Evolutionary conservation across 2,888 invertebrate genomes (phyloP).

Genomic region (Mesorhabditis spiculigera): DNA sequence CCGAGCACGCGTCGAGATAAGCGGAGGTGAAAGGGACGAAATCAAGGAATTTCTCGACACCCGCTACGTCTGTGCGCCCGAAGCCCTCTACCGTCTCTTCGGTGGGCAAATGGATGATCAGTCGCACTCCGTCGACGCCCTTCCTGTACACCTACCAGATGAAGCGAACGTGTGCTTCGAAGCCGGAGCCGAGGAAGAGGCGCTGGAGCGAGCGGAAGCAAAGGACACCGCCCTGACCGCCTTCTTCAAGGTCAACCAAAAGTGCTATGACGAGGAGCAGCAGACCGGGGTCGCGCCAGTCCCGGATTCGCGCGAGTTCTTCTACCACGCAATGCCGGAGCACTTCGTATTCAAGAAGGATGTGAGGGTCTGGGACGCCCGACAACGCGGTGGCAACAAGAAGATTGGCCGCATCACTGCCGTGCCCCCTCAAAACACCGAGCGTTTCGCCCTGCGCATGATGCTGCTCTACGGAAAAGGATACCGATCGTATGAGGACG

Average conservation of each 20-base stretch:
- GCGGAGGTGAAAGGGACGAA: constrained; percentile 14
- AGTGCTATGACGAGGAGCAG: constrained; percentile 9
- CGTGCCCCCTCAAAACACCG: constrained; percentile 20
- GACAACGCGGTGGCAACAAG: not conserved
- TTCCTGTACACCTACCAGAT: constrained; percentile 25
- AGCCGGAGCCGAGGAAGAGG: constrained; percentile 1
- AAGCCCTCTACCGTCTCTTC: constrained; percentile 20
- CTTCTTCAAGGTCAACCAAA: constrained; percentile 19
- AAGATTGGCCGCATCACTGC: constrained; percentile 23
- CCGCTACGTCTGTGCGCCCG: constrained; percentile 27
- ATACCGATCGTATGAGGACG: constrained; percentile 27
- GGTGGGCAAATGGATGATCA: constrained; percentile 12
- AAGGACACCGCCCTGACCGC: constrained; percentile 15
- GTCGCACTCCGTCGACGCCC: constrained; percentile 16
- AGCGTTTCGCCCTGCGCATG: constrained; percentile 20
- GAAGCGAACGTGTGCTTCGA: constrained; percentile 17
- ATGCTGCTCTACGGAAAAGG: constrained; percentile 26
- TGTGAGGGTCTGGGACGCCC: constrained; percentile 8
- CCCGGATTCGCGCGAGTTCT: not conserved
- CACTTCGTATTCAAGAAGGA: constrained; percentile 18
- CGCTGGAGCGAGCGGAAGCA: not conserved
- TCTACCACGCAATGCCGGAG: constrained; percentile 19
- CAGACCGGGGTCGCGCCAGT: not conserved
- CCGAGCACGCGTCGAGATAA: constrained; percentile 10
- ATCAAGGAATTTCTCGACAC: constrained; percentile 18